Evolutionary conservation across 2,888 invertebrate genomes (phyloP), one percentile per base, ranked within the genome.

Genomic region (Ormyrus rosae): DNA sequence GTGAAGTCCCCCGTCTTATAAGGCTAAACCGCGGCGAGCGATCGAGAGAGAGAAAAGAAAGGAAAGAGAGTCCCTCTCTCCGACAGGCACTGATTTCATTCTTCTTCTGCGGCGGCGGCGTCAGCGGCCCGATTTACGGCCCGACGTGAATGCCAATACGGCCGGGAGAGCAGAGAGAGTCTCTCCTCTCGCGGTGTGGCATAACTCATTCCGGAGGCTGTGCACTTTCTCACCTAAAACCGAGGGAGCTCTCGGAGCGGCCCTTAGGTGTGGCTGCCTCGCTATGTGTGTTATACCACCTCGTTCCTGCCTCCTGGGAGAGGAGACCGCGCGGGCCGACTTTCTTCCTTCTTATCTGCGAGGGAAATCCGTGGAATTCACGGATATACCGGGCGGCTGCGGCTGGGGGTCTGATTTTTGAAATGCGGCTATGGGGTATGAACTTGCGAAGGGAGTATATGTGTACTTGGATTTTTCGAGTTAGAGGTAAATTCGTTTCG

Each of bases 11-110:
- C 60, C 19, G 19, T 67, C 67, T 67, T 75, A 75, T 75, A 75
- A 75, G 64, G 64, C 34, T n/a, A 58, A 19, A 19, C 19, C 19
- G 19, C 19, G 19, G 19, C 19, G 19, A 19, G 19, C 19, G 19
- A 19, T 19, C 19, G 19, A 19, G 19, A 19, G 19, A 19, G 19
- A 19, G 19, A 19, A 19, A 19, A 19, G 19, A 19, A 19, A 19
- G 19, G 19, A 19, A 19, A 46, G 61, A 68, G 10, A 55, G 46
- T 8, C 48, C n/a, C 64, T 10, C 64, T 10, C 46, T 19, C 64
- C 50, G 73, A 73, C 73, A 73, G 58, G 48, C 73, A 56, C 56
- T 56, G 64, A 73, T 73, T 73, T 64, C 55, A 65, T 73, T 73
- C 55, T 72, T 72, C 63, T 72, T 55, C 45, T 10, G 50, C 10